Base-by-base conservation (phyloP, 2,888 invertebrate species). In the Cheilosia urbana region DNA sequence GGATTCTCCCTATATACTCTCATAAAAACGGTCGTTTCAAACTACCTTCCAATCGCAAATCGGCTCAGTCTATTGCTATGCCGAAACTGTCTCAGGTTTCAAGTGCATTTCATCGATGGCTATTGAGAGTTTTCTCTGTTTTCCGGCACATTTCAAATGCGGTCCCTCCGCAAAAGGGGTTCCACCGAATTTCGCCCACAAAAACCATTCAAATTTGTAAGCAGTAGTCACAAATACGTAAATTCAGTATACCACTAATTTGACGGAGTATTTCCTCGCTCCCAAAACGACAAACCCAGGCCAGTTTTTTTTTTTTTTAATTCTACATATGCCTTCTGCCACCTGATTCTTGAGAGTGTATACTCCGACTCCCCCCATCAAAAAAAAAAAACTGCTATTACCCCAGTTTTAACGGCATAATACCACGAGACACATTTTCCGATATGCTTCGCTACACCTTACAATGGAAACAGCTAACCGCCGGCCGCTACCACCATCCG, bases 381-480 rank as follows among this genome's bases (percentile, higher is more conserved):
- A 21, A 17, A 37, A 37, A 37, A 37, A 7, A 34, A 3, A 9
- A 34, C 37, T 0, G 37, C 37, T 17, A 19, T 24, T 19, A n/a
- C 47, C 40, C 58, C 21, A 51, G 13, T 51, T 63, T 65, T 76
- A 76, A 80, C 69, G 60, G 76, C 53, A 60, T 65, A 65, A 49
- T 71, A 37, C 62, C 79, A 66, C 63, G 77, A 71, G 40, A 49
- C 58, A 53, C 66, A 80, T 85, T 85, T 80, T 68, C 80, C 81
- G 84, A 80, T 80, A 11, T 66, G 80, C 84, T 72, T 30, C 76
- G 84, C 55, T 85, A 66, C 71, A 66, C 65, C 66, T 51, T 71
- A 80, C 84, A 75, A 80, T n/a, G 65, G 62, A 80, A 80, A 79
- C 79, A 79, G 65, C 68, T 69, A 79, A 66, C 73, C 53, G 65